Evolutionary conservation across 2,888 invertebrate species (phyloP).

Genomic region (Aphrophora alni): DNA sequence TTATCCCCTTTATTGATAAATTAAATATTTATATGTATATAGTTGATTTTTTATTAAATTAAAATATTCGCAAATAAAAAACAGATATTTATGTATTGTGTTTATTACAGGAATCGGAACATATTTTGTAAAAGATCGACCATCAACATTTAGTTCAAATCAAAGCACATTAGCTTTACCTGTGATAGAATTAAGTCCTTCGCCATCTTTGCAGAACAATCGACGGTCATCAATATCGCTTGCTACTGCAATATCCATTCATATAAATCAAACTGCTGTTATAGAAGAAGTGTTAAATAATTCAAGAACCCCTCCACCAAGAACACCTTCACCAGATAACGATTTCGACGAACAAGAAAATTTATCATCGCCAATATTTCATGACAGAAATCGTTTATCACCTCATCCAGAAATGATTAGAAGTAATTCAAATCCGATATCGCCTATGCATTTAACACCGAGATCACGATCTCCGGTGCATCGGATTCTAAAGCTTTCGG

Average conservation of each 20-base stretch:
- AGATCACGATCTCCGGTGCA: conserved; percentile 18
- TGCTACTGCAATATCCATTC: conserved; percentile 42
- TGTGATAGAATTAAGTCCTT: conserved; percentile 11
- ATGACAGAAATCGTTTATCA: conserved; percentile 16
- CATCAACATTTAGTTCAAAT: conserved; percentile 51
- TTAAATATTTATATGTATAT: too few species aligned
- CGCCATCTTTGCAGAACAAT: conserved; percentile 25
- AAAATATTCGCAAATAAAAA: too few species aligned
- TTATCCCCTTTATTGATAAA: too few species aligned
- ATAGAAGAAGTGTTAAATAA: conserved; percentile 33
- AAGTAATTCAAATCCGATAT: neutral
- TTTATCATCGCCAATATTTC: conserved; percentile 3
- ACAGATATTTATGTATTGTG: too few species aligned
- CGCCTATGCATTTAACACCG: neutral
- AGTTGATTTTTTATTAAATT: too few species aligned
- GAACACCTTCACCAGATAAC: conserved; percentile 20
- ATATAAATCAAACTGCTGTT: conserved; percentile 35
- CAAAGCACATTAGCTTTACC: neutral
- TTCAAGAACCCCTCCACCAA: conserved; percentile 25
- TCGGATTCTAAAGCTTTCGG: neutral
- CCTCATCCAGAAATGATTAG: conserved; percentile 19
- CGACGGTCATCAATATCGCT: conserved; percentile 54
- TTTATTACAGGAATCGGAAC: conserved; percentile 75
- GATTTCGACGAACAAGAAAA: neutral
- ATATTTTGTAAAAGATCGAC: conserved; percentile 82